A percentile compares a stretch with the other conserved stretches of the same genome.
These are phyloP conservation scores for Brachypodius melanocephalos DNA, from an alignment of 2,113 vertebrate species.

Conservation along the genomic window DNA sequence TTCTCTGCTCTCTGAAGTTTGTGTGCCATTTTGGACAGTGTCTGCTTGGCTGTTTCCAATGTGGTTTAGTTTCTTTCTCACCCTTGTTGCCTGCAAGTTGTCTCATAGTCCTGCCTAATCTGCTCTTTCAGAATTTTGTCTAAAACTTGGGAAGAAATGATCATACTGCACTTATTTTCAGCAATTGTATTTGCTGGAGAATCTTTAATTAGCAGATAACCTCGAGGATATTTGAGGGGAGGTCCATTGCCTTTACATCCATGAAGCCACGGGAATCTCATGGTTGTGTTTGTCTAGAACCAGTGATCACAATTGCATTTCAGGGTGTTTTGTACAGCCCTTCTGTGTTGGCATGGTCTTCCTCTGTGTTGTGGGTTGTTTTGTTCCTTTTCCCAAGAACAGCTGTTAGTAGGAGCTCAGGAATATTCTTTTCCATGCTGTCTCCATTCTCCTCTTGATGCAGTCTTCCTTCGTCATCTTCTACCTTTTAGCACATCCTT, in stretches of 20 bases:
- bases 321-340: neutral
- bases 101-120: neutral
- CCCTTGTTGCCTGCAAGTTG: neutral
- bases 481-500: slow-evolving; percentile 26
- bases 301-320: neutral
- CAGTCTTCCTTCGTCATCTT: slow-evolving; percentile 31
- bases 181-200: neutral
- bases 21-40: neutral
- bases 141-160: neutral
- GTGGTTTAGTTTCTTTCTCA: neutral
- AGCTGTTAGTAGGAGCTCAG: neutral
- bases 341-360: neutral
- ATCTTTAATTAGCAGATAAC: neutral
- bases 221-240: neutral
- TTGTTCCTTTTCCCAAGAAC: neutral
- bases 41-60: neutral
- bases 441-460: neutral
- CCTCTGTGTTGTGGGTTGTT: neutral
- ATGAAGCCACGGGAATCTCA: neutral
- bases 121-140: neutral
- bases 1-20: neutral
- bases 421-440: neutral
- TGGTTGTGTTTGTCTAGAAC: neutral
- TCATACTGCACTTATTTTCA: neutral
- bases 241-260: neutral